Conservation (phyloP, 2,888 invertebrate genomes). For the Marronus borbonicus region DNA sequence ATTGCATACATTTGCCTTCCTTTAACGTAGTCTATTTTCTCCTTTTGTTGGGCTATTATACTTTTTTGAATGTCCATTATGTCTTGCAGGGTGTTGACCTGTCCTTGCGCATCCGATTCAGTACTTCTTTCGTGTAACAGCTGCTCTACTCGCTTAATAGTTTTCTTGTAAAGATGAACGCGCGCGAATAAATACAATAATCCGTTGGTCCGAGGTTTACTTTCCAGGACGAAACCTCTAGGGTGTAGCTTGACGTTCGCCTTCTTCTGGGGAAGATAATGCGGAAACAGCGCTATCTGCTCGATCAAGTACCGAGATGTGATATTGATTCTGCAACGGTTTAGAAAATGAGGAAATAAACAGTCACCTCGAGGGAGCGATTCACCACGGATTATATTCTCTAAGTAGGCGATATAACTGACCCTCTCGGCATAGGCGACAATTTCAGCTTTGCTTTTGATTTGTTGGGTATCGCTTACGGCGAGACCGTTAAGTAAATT, state of each 20-base stretch:
- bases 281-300: slow-evolving; percentile 79
- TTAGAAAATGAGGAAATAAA: slow-evolving; percentile 53
- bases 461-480: slow-evolving; percentile 86
- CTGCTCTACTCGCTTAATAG: slow-evolving; percentile 62
- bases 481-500: slow-evolving; percentile 89
- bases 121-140: slow-evolving; percentile 59
- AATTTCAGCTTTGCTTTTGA: slow-evolving; percentile 85
- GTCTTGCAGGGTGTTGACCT: slow-evolving; percentile 24
- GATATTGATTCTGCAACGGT: slow-evolving; percentile 64
- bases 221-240: background rate
- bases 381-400: slow-evolving; percentile 78
- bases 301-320: slow-evolving; percentile 73
- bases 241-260: slow-evolving; percentile 71
- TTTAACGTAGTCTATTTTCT: no score
- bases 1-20: no score
- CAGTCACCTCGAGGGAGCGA: slow-evolving; percentile 66
- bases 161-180: slow-evolving; percentile 62
- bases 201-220: background rate
- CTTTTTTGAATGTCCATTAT: slow-evolving; percentile 16
- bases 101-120: slow-evolving; percentile 51
- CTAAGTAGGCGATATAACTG: slow-evolving; percentile 82
- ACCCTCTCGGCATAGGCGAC: slow-evolving; percentile 83
- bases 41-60: background rate
- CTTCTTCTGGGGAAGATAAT: slow-evolving; percentile 76
- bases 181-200: slow-evolving; percentile 1